These are phyloP conservation scores for Dendroctonus ponderosae DNA, from an alignment of 1,140 invertebrate genomes.

Conservation along the genomic window DNA sequence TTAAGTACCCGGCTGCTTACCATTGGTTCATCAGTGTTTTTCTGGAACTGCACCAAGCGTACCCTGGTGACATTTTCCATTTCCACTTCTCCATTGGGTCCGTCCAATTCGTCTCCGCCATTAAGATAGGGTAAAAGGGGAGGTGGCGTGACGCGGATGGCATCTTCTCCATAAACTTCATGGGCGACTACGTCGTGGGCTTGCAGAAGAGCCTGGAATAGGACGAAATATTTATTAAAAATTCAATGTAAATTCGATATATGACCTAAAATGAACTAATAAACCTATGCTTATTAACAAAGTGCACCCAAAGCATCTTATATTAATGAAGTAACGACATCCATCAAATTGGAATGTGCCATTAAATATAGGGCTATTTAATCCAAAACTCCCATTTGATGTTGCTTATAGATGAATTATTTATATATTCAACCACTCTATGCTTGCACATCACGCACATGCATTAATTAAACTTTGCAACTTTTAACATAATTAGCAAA, in stretches of 20 bases:
- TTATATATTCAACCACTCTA: too few relatives aligned
- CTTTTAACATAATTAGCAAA: too few relatives aligned
- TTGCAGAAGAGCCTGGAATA: slow-evolving; percentile 86
- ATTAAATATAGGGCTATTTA: too few relatives aligned
- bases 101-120: slow-evolving; percentile 65
- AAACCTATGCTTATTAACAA: too few relatives aligned
- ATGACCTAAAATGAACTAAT: neutral
- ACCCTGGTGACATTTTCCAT: slow-evolving; percentile 93
- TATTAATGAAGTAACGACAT: too few relatives aligned
- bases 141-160: slow-evolving; percentile 81
- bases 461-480: too few relatives aligned
- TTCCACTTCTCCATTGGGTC: slow-evolving; percentile 69
- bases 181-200: slow-evolving; percentile 97
- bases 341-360: too few relatives aligned
- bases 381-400: too few relatives aligned
- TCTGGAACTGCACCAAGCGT: slow-evolving; percentile 97
- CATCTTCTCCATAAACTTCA: slow-evolving; percentile 96
- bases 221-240: slow-evolving; percentile 30
- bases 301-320: too few relatives aligned
- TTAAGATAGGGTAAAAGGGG: slow-evolving; percentile 75
- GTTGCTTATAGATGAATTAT: too few relatives aligned
- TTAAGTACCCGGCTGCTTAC: too few relatives aligned
- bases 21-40: slow-evolving; percentile 99
- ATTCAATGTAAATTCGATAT: neutral
- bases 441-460: too few relatives aligned